Evolutionary conservation across 2,888 invertebrate species (phyloP), one percentile per base, ranked within the genome.

Genomic region (Drosophila borealis): DNA sequence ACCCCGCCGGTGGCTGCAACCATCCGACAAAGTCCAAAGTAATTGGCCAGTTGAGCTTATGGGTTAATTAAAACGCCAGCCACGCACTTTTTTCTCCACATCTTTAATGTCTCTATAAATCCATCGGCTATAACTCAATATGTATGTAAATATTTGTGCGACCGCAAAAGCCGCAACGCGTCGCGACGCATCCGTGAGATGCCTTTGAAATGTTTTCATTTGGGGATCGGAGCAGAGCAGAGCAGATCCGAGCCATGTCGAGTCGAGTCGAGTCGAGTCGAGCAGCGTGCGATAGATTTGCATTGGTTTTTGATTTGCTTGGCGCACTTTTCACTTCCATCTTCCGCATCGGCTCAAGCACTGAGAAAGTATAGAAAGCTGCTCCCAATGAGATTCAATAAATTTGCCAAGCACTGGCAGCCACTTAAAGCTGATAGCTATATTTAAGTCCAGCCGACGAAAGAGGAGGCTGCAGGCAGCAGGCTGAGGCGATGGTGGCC

Each of bases 371-470:
- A 68, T 74, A 78, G 76, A 76, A 76, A 76, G 76, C 76, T 76
- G 76, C 79, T 74, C 73, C 60, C 67, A 80, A 84, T 88, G 88
- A 73, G 75, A 80, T 86, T 88, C 83, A 84, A 84, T 84, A 84
- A 84, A 84, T 84, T 88, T 75, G 68, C 80, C 48, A 76, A 66
- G 56, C 78, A 45, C 53, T 63, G 81, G 79, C 81, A 77, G 78
- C 86, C 83, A 88, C 88, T 83, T 88, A 83, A 88, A 82, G 70
- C 72, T 86, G 87, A 88, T 84, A 84, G 83, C 84, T 84, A 88
- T 84, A 84, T 84, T 84, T 84, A 84, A 87, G 87, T 78, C 79
- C 67, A 73, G 51, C 64, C 44, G 19, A 25, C n/a, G n/a, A 49
- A 34, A 33, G 54, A 34, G 19, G 33, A 54, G 45, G 4, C 29